These are phyloP conservation scores for Lepidocolaptes lacrymiger DNA, from an alignment of 2,797 vertebrate genomes.

Conservation along the genomic window DNA sequence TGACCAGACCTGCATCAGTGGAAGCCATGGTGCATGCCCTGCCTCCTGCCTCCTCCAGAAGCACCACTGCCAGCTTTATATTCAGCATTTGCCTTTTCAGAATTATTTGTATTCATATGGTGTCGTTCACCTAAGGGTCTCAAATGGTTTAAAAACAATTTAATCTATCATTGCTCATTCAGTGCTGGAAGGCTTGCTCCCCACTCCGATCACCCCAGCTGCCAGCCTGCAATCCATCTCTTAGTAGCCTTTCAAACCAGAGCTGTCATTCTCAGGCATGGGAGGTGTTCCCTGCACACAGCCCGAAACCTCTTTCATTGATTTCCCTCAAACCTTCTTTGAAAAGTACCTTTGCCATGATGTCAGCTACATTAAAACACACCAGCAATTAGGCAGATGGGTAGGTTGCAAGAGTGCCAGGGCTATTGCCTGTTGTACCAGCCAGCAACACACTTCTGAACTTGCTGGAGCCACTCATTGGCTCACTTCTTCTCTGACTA, in stretches of 20 bases:
- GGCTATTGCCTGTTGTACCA: neutral
- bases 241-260: neutral
- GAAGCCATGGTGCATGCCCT: fast-evolving
- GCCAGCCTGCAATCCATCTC: neutral
- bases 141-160: neutral
- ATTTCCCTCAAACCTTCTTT: neutral
- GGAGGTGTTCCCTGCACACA: neutral
- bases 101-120: neutral
- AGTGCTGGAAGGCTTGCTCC: neutral
- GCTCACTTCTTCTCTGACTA: neutral
- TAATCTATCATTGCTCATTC: neutral
- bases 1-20: neutral
- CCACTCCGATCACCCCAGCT: neutral
- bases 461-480: neutral
- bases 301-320: neutral
- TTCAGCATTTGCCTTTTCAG: neutral
- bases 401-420: neutral
- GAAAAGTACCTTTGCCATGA: neutral
- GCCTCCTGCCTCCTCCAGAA: neutral
- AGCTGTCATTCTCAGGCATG: neutral
- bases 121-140: neutral
- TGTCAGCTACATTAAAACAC: neutral
- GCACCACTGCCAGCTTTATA: neutral
- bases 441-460: neutral
- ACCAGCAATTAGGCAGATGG: neutral